Base-by-base conservation (phyloP, 1,140 invertebrate species). In the Tetramorium simillimum region DNA sequence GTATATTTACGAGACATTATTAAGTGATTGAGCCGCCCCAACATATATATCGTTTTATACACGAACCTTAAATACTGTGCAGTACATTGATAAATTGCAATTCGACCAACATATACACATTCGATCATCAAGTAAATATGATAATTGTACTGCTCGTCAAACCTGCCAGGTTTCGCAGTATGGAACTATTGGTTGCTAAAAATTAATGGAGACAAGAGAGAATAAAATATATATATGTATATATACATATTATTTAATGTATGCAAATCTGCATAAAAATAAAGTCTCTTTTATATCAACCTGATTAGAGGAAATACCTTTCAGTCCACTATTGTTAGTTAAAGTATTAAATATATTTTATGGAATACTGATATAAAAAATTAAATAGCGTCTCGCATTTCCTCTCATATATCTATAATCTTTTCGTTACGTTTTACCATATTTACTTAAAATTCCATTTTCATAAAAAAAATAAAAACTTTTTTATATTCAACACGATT, bases 391-490 rank as follows among this genome's bases (percentile, higher is more conserved):
- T 86, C 67, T 90, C 53, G 72, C 70, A 88, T 88, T 82, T 85
- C 56, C 75, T 88, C 46, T 84, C 58, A 73, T 90, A 88, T 88
- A 89, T 88, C 58, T 86, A 56, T 78, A 73, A 90, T 80, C n/a
- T 73, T 53, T 28, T 69, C 78, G 37, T 82, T 72, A 58, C 14
- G 6, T 40, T 85, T 69, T 65, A 75, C 33, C 65, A n/a, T 81
- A 86, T 67, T 90, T 78, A 88, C 81, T 86, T 86, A 87, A 90
- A 91, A 88, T 86, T 84, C 56, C 53, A 40, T 63, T 87, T 58
- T 76, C 56, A 80, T 87, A 90, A 90, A 90, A 91, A 91, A 91
- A 91, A 91, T 91, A 90, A 91, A 90, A 90, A 75, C 67, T 69
- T 85, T 91, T 86, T 58, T 37, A 81, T 81, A 85, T 88, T 90